Evolutionary conservation across 2,797 vertebrate species (phyloP), one percentile per base, ranked within the genome.

Genomic region (Sciaenops ocellatus): DNA sequence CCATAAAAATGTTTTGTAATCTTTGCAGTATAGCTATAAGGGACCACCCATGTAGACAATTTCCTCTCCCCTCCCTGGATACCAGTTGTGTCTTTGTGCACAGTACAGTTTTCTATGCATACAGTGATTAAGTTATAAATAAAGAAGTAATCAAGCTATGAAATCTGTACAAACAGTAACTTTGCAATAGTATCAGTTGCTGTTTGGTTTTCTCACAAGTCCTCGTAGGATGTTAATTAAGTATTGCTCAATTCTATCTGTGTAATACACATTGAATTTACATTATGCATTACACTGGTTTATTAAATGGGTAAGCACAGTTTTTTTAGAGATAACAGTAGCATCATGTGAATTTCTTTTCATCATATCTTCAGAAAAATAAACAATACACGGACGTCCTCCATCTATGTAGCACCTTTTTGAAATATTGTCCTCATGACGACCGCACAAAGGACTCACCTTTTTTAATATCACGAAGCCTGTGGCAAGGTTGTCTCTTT

Each of bases 41-140:
- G 67, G 84, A 89, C 84, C 85, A 90, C 90, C 22, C 85, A 74
- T 79, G 76, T 42, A 70, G 80, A 84, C 69, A 55, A 66, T 82
- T 83, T 90, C 85, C 85, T 86, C 63, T 82, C 61, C 60, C 61
- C 76, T 85, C 83, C 56, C 65, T 79, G 48, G 38, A 82, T 80
- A 57, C 51, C 78, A 52, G 75, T 59, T 76, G 66, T 9, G 12
- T 83, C 64, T 82, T 85, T 84, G 64, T 82, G 54, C 20, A 67
- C 1, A 6, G 47, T 46, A 46, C 55, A 80, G 66, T 76, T 84
- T 51, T 64, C 41, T n/a, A 18, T 73, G 26, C 20, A 0, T 59
- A 56, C 44, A 61, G 63, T 46, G 57, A 80, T 69, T 48, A 54
- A 26, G 26, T 67, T 38, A 42, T 50, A 51, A 68, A 71, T 38